Evolutionary conservation across 1,140 invertebrate genomes (phyloP), one percentile per base, ranked within the genome.

Genomic region (Platyura marginata): DNA sequence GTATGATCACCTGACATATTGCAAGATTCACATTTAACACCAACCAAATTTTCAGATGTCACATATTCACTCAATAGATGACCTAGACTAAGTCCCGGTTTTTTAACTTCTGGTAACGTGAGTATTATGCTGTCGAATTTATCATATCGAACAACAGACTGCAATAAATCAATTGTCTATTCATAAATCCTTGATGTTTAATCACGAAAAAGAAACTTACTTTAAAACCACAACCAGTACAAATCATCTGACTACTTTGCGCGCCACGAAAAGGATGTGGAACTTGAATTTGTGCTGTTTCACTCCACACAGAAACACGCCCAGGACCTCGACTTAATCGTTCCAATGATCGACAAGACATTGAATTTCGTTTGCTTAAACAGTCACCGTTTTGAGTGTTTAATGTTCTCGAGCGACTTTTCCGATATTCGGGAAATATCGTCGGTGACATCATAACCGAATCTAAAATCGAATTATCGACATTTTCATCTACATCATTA

Each of bases 101-200:
- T 49, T 32, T 63, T 65, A 18, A 61, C 57, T n/a, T 68, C 59
- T 21, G 82, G 82, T 34, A 88, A 56, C 40, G 70, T 70, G 18
- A 94, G 59, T 0, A 86, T 87, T 16, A 94, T 66, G 53, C 81
- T 87, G 58, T 92, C 86, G 54, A 91, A 87, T 54, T 85, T 85
- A 56, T 93, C 88, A 56, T 89, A 90, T 15, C 78, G 76, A 10
- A 92, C 76, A 0, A 83, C 75, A 50, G 81, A 81, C 74, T 84
- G 61, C 41, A 68, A 64, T 48, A 54, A 57, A 55, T 13, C 6
- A 22, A 20, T 41, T 23, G 4, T 9, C n/a, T 20, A 16, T 16
- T 37, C 6, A 8, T 37, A 44, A 41, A 33, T 41, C 47, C 41
- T 45, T 41, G 32, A 23, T 37, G 6, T 37, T 41, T 32, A 44